Base-by-base conservation (phyloP, 2,797 vertebrate species). In the Silurus lanzhouensis region DNA sequence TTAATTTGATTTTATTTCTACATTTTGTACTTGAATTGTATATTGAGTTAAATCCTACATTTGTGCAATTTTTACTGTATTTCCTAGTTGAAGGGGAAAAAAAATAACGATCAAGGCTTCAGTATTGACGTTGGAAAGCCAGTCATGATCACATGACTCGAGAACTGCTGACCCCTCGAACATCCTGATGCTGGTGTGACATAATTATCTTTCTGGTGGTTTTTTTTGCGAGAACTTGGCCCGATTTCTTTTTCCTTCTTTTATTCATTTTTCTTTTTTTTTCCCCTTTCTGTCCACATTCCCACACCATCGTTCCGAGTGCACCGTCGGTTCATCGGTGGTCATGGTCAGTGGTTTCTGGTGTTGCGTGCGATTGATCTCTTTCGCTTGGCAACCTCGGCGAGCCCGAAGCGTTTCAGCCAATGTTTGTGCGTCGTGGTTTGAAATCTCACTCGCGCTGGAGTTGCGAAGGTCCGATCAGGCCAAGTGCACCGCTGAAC, bases 401-500 rank as follows among this genome's bases (percentile, higher is more conserved):
- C 90, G 89, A 93, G 88, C 90, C 4, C 89, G 92, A 93, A 90
- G 85, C 88, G 92, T 91, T 93, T 90, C 88, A 93, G 91, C 89
- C 91, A 92, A 10, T 94, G 92, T 94, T 94, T 94, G 92, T 89
- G 92, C 91, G 91, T 84, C 93, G 92, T 89, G 93, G 93, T 94
- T 90, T 90, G 87, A 91, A 87, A 88, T 89, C 90, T 91, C 88
- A 64, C 88, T 91, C 89, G 22, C 86, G 89, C 88, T 91, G 83
- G 88, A 88, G 83, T 87, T 38, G 90, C 31, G 89, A 86, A 86
- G 81, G 88, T 85, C 88, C 88, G 87, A 85, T 88, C 87, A 85
- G 88, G 89, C 82, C 87, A 85, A 70, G 88, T 84, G 86, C 86
- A 84, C 86, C 15, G 27, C 86, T 82, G 46, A 83, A 88, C 85